A percentile compares a stretch with the other conserved stretches of the same genome.
These are phyloP conservation scores for Luidia sarsii DNA, from an alignment of 53 echinoderm and acorn worm genomes.

Conservation along the genomic window DNA sequence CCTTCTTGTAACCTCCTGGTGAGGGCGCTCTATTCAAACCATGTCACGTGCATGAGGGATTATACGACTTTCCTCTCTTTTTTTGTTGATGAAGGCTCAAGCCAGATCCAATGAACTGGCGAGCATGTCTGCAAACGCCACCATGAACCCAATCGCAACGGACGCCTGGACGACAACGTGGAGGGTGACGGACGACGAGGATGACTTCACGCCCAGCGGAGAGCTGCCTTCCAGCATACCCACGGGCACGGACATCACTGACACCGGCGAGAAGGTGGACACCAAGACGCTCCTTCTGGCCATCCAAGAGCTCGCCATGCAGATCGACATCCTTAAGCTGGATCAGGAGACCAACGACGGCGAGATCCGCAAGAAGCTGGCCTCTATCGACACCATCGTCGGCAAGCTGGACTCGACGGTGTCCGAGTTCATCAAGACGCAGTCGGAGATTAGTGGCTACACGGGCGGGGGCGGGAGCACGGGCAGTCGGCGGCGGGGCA, in stretches of 20 bases:
- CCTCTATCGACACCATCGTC: not conserved
- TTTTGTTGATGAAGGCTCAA: conserved; percentile 5
- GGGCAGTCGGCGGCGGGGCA: conserved; percentile 13
- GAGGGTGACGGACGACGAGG: conserved; percentile 42
- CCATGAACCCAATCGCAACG: conserved; percentile 15
- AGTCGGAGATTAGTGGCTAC: not conserved
- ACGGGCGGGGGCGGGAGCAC: conserved; percentile 14
- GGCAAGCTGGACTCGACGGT: conserved; percentile 23
- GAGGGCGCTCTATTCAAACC: too few species aligned
- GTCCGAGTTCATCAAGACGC: conserved; percentile 8
- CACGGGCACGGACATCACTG: not conserved
- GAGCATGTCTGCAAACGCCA: not conserved
- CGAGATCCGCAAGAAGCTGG: conserved; percentile 12
- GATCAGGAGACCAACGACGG: conserved; percentile 16
- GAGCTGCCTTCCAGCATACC: conserved; percentile 43
- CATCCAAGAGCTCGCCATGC: conserved; percentile 43
- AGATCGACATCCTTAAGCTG: conserved; percentile 56
- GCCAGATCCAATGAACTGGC: not conserved
- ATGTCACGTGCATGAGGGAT: too few species aligned
- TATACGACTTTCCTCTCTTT: not conserved
- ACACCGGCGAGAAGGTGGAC: conserved; percentile 24
- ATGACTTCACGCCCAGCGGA: conserved; percentile 62
- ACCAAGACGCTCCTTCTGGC: conserved; percentile 36
- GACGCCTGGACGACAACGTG: conserved; percentile 41
- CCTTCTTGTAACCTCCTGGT: too few species aligned